These are phyloP conservation scores for Eublepharis macularius DNA, from an alignment of 2,113 vertebrate species.

Conservation along the genomic window DNA sequence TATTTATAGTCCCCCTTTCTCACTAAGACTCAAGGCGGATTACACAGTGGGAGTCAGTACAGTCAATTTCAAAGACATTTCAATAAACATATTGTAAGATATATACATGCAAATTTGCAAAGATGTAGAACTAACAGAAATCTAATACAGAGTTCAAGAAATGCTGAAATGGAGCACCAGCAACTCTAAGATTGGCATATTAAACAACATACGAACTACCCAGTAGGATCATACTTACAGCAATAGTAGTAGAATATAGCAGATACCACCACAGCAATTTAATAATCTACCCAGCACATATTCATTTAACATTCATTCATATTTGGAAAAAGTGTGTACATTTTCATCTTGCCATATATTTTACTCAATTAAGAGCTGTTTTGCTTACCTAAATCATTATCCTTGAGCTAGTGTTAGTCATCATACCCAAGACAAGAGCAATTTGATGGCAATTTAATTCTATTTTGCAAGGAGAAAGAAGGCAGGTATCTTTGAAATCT, in stretches of 20 bases:
- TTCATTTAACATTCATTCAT: background rate
- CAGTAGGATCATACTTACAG: too few relatives aligned
- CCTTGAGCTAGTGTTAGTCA: conserved; percentile 29
- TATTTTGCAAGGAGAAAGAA: conserved; percentile 48
- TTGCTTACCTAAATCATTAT: conserved; percentile 38
- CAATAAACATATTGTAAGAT: too few relatives aligned
- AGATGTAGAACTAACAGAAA: too few relatives aligned
- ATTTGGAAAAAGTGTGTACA: conserved; percentile 1
- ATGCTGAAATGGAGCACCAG: too few relatives aligned
- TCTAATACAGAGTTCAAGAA: too few relatives aligned
- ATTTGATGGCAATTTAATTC: conserved; percentile 28
- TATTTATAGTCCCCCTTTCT: too few relatives aligned
- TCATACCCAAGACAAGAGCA: conserved; percentile 31
- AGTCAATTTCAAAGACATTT: too few relatives aligned
- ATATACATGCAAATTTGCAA: too few relatives aligned
- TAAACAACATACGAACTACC: too few relatives aligned
- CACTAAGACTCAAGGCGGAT: too few relatives aligned
- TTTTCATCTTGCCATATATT: conserved; percentile 29
- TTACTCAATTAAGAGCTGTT: conserved; percentile 36
- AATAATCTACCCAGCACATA: background rate
- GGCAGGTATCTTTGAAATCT: conserved; percentile 48
- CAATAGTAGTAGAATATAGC: background rate
- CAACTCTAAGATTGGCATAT: too few relatives aligned
- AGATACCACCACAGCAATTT: background rate
- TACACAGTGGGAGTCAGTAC: too few relatives aligned